phyloP scores from a whole-genome alignment of 2,888 invertebrate genomes.

The Empis stercorea region DNA sequence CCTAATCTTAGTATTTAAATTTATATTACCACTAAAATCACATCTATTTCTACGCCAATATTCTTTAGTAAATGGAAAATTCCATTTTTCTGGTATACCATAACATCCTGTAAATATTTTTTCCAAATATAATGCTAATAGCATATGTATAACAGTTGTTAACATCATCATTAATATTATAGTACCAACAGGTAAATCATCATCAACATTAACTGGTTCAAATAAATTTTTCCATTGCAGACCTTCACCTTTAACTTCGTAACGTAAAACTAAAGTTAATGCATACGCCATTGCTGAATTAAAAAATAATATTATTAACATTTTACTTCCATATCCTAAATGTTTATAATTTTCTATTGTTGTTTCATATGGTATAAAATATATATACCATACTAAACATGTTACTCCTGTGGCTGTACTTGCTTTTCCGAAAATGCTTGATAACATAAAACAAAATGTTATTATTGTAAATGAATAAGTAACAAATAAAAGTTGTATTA shows the following conservation, averaged over 20 bases:
- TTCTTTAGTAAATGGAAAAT: slow-evolving; percentile 53
- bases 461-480: slow-evolving; percentile 58
- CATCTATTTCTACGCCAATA: slow-evolving; percentile 39
- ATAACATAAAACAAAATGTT: slow-evolving; percentile 66
- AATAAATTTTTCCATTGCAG: slow-evolving; percentile 43
- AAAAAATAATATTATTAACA: slow-evolving; percentile 50
- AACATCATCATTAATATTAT: slow-evolving; percentile 53
- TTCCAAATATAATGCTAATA: slow-evolving; percentile 73
- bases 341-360: slow-evolving; percentile 52
- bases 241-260: slow-evolving; percentile 53
- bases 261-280: slow-evolving; percentile 56
- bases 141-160: slow-evolving; percentile 41
- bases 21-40: too few species aligned
- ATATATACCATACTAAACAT: slow-evolving; percentile 63
- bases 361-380: slow-evolving; percentile 59
- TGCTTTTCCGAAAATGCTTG: slow-evolving; percentile 68
- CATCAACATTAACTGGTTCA: slow-evolving; percentile 49
- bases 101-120: slow-evolving; percentile 75
- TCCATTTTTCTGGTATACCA: slow-evolving; percentile 71
- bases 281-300: slow-evolving; percentile 75
- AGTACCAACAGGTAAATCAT: slow-evolving; percentile 55
- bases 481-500: slow-evolving; percentile 56
- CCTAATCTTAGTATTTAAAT: too few species aligned
- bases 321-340: slow-evolving; percentile 45
- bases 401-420: slow-evolving; percentile 66